phyloP scores from a whole-genome alignment of 2,113 vertebrate species.

The Rhea pennata region DNA sequence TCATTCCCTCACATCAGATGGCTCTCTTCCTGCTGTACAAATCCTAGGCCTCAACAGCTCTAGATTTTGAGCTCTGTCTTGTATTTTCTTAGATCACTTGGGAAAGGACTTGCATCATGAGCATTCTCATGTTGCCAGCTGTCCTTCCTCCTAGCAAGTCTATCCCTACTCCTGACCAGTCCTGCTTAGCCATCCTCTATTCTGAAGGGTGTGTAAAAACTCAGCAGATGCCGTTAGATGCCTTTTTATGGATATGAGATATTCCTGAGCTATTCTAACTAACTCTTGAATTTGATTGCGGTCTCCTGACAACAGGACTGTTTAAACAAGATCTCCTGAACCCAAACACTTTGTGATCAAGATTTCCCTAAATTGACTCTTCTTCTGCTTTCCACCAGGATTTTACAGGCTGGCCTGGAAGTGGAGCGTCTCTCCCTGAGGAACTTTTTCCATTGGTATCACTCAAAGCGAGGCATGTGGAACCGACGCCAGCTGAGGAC shows the following conservation, averaged over 20 bases:
- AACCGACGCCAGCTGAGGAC: slow-evolving; percentile 79
- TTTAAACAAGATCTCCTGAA: background rate
- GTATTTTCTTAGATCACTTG: background rate
- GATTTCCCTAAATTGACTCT: background rate
- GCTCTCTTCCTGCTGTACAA: background rate
- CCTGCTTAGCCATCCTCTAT: background rate
- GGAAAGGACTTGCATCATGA: background rate
- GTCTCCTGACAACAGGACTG: background rate
- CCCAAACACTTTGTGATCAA: background rate
- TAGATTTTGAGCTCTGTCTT: background rate
- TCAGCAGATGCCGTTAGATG: background rate
- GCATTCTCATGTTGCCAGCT: background rate
- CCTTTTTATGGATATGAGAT: background rate
- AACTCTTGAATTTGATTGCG: background rate
- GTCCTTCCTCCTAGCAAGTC: background rate
- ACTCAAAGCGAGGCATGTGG: slow-evolving; percentile 98
- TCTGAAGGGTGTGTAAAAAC: background rate
- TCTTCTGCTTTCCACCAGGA: slow-evolving; percentile 73
- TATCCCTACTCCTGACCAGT: background rate
- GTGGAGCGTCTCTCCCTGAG: slow-evolving; percentile 92
- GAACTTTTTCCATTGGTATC: slow-evolving; percentile 93
- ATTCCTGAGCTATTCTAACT: background rate
- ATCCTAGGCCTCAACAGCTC: background rate
- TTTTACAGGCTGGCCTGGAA: slow-evolving; percentile 90
- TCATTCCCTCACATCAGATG: background rate